Percentiles rank a stretch among this genome's conserved stretches.
Evolutionary conservation across 2,797 vertebrate species (phyloP).

Genomic region (Pseudochirops corinnae): DNA sequence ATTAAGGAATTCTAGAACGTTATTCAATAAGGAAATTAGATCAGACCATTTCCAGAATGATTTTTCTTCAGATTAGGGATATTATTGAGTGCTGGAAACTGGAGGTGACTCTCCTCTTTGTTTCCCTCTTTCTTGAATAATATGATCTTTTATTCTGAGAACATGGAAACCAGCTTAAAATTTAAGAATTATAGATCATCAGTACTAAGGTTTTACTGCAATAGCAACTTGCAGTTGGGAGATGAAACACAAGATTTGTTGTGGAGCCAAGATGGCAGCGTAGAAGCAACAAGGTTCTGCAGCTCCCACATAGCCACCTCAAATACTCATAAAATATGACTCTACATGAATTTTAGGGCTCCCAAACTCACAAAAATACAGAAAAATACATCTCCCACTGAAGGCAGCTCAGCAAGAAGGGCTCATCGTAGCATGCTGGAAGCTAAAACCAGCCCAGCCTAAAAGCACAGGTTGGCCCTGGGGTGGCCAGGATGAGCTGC

Average conservation of each 20-base stretch:
- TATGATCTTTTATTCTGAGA: neutral
- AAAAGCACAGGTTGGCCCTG: no score
- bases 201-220: neutral
- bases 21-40: neutral
- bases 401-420: no score
- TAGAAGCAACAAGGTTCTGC: no score
- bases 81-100: neutral
- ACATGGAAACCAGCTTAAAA: neutral
- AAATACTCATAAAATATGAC: no score
- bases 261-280: no score
- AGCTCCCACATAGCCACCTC: no score
- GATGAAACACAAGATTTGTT: neutral
- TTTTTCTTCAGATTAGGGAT: constrained; percentile 30
- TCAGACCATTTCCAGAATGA: constrained; percentile 41
- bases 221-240: neutral
- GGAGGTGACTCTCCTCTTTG: neutral
- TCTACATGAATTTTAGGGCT: no score
- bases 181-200: neutral
- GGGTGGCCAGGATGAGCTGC: no score
- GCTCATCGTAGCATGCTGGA: no score
- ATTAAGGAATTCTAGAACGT: constrained; percentile 1
- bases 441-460: no score
- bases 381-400: no score
- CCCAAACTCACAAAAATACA: no score
- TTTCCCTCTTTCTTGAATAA: neutral